Evolutionary conservation across 2,113 vertebrate genomes (phyloP), one percentile per base, ranked within the genome.

Genomic region (Orycteropus afer): DNA sequence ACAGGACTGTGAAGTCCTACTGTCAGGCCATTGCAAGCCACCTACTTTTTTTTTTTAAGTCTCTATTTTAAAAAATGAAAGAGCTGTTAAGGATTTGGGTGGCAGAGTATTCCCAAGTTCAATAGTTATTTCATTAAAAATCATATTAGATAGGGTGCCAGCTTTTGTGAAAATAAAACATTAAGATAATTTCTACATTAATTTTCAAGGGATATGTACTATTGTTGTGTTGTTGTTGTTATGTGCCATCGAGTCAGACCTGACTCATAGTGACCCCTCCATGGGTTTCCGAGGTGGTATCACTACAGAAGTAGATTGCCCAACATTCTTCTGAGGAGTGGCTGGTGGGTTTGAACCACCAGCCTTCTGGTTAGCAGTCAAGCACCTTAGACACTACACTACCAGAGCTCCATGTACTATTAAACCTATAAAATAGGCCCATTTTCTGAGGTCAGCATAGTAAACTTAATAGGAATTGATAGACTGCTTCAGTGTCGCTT

Each of bases 391-490:
- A n/a, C n/a, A n/a, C n/a, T n/a, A n/a, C n/a, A n/a, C n/a, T n/a
- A n/a, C n/a, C n/a, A n/a, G n/a, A n/a, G n/a, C n/a, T n/a, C n/a
- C n/a, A 27, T 49, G 23, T 91, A 78, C 74, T 96, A 92, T 77
- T 85, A 89, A 76, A 7, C 2, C 77, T 76, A 34, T 85, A 83
- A 42, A 85, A 91, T 81, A 88, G 22, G 0, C 3, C 17, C 15
- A 49, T 57, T 49, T 49, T 89, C 76, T 86, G 37, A 89, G 57
- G 89, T 79, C 74, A 96, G 32, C 49, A 86, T 32, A 81, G 76
- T 92, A 95, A 96, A 92, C 40, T 71, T 95, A 91, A 95, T 91
- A 81, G 83, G 74, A 97, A 97, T 96, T 96, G 96, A 95, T 96
- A 95, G 84, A 94, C 90, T 95, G 34, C 82, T 89, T 93, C 78